A percentile compares a stretch with the other conserved stretches of the same genome.
Evolutionary conservation across 35 echinoderm and acorn worm species (phyloP).

Genomic region (Patiria miniata): DNA sequence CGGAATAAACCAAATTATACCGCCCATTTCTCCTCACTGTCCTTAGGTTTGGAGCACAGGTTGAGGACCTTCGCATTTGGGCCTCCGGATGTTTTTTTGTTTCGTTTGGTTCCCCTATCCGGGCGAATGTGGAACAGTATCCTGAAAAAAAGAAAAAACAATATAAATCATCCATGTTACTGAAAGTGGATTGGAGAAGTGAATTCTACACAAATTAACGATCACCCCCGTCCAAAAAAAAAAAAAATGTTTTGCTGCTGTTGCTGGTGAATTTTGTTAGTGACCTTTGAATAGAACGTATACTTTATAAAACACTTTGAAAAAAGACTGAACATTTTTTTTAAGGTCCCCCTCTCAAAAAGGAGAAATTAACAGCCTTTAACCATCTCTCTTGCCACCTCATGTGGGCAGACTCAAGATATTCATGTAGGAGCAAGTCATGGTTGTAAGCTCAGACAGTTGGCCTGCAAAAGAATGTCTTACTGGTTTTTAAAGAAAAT

Average conservation of each 20-base stretch:
- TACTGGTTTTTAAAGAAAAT: too few species aligned
- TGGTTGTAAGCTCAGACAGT: neutral
- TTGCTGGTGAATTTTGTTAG: too few species aligned
- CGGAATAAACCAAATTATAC: too few species aligned
- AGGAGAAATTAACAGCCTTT: too few species aligned
- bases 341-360: too few species aligned
- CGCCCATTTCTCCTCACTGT: neutral
- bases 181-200: neutral
- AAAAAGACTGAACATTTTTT: neutral
- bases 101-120: neutral
- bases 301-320: too few species aligned
- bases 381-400: neutral
- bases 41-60: neutral
- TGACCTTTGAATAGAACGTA: too few species aligned
- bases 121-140: neutral
- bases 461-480: too few species aligned
- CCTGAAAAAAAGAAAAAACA: conserved; percentile 1
- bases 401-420: neutral
- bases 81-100: neutral
- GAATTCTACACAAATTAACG: too few species aligned
- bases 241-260: too few species aligned
- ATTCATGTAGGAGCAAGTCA: conserved; percentile 1
- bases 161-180: neutral
- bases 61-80: conserved; percentile 1
- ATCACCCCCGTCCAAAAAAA: too few species aligned